Percentiles rank a stretch among this genome's conserved stretches.
phyloP scores from a whole-genome alignment of 2,113 vertebrate genomes.

The Pyxicephalus adspersus region DNA sequence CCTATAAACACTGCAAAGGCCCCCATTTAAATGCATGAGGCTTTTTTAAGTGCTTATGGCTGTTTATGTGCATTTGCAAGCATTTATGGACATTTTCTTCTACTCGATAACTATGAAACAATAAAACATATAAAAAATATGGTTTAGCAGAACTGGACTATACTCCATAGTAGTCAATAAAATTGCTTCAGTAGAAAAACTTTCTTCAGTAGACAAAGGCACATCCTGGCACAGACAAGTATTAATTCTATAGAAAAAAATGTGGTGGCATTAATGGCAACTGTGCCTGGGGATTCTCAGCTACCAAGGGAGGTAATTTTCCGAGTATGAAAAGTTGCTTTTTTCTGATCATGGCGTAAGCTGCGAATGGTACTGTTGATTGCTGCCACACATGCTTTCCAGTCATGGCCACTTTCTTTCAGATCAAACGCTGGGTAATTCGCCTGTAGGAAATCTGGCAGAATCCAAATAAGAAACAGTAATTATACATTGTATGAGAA shows the following conservation, averaged over 20 bases:
- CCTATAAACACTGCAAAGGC: background rate
- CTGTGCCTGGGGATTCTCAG: background rate
- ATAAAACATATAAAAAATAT: background rate
- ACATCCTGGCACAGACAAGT: constrained; percentile 21
- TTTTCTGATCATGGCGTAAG: constrained; percentile 65
- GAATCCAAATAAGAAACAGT: constrained; percentile 49
- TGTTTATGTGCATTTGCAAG: too few relatives aligned
- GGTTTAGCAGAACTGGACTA: background rate
- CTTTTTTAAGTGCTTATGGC: too few relatives aligned
- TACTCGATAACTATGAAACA: background rate
- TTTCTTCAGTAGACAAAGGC: constrained; percentile 36
- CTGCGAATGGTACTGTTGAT: constrained; percentile 75
- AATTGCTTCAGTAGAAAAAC: constrained; percentile 25
- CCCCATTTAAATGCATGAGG: too few relatives aligned
- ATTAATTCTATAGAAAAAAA: background rate
- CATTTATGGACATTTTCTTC: too few relatives aligned
- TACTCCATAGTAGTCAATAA: constrained; percentile 20
- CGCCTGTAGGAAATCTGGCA: constrained; percentile 78
- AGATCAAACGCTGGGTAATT: constrained; percentile 71
- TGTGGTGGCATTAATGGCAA: background rate
- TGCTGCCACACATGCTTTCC: constrained; percentile 76
- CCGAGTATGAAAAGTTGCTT: constrained; percentile 7
- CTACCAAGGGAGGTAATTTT: constrained; percentile 25
- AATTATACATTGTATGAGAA: too few relatives aligned
- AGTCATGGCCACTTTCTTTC: constrained; percentile 71